Conservation (phyloP, 2,888 invertebrate genomes). For the Diplolepis rosae region DNA sequence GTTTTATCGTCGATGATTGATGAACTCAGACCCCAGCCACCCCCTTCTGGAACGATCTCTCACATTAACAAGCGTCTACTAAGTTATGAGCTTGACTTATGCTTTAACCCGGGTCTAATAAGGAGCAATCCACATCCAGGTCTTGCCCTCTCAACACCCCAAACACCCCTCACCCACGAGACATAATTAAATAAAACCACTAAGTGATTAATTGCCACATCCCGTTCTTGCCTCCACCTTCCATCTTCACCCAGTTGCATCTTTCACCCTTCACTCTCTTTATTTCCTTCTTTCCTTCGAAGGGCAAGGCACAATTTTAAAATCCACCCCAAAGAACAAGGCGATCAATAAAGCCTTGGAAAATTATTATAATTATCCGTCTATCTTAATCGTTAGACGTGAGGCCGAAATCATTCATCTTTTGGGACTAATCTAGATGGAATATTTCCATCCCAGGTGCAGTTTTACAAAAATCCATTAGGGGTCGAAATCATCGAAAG, state of each 20-base stretch:
- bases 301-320: background rate
- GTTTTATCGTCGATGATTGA: slow-evolving; percentile 67
- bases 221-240: slow-evolving; percentile 34
- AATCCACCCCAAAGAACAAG: too few species aligned
- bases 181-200: slow-evolving; percentile 68
- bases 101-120: slow-evolving; percentile 33
- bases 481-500: too few species aligned
- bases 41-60: slow-evolving; percentile 14
- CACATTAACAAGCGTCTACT: slow-evolving; percentile 22
- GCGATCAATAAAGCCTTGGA: too few species aligned
- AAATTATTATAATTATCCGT: too few species aligned
- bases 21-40: slow-evolving; percentile 53
- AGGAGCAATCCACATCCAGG: slow-evolving; percentile 41
- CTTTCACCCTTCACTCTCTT: slow-evolving; percentile 26
- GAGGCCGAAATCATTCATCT: too few species aligned
- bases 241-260: slow-evolving; percentile 39
- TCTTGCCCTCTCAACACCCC: slow-evolving; percentile 38
- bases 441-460: too few species aligned
- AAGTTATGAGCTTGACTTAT: slow-evolving; percentile 16
- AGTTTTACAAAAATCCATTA: too few species aligned
- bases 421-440: too few species aligned
- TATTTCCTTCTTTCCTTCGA: background rate
- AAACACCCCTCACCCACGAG: slow-evolving; percentile 47
- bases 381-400: too few species aligned
- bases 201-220: slow-evolving; percentile 65